Evolutionary conservation across 2,113 vertebrate genomes (phyloP).

Genomic region (Sus scrofa): DNA sequence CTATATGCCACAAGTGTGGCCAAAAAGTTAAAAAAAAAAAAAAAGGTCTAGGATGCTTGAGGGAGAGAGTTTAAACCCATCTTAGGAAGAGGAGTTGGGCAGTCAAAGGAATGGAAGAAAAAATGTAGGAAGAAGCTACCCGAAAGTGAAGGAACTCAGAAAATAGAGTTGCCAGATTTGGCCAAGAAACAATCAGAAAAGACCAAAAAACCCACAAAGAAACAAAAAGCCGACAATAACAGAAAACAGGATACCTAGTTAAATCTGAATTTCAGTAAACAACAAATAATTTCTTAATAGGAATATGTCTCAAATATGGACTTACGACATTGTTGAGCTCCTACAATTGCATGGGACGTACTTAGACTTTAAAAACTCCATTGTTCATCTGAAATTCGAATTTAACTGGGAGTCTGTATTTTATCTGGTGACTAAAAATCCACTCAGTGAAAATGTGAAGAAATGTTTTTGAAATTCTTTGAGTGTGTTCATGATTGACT

Average conservation of each 20-base stretch:
- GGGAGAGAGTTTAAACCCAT: not conserved
- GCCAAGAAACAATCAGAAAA: not conserved
- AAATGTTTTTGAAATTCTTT: not conserved
- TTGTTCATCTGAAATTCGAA: not conserved
- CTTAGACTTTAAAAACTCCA: not conserved
- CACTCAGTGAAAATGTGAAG: not conserved
- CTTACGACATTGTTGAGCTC: not conserved
- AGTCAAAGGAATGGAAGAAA: not conserved
- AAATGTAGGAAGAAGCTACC: not conserved
- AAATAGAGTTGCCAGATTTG: not conserved
- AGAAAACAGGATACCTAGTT: not conserved
- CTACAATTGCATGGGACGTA: not conserved
- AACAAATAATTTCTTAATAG: not conserved
- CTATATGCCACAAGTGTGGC: too few relatives aligned
- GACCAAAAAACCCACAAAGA: not conserved
- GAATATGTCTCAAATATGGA: not conserved
- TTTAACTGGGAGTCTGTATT: not conserved
- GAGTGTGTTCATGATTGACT: not conserved
- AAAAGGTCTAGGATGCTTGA: not conserved
- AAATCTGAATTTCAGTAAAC: conserved; percentile 27
- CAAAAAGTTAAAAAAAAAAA: too few relatives aligned
- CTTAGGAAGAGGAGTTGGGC: not conserved
- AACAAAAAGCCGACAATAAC: not conserved
- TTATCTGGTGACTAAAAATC: not conserved
- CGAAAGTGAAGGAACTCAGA: not conserved